Conservation (phyloP, 2,797 vertebrate genomes). For the Eulemur rubriventer region DNA sequence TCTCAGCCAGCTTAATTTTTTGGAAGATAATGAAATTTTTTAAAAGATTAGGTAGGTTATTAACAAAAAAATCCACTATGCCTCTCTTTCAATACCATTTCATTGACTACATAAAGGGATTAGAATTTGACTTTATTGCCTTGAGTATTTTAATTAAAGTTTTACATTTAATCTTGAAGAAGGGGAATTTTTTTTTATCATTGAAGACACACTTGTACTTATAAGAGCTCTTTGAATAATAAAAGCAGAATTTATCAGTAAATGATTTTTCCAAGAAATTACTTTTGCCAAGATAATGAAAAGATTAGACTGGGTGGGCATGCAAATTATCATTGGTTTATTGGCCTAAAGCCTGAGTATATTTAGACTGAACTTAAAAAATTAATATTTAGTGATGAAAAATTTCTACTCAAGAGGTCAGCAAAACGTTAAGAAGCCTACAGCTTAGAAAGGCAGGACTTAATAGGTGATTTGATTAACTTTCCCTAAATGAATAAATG, state of each 20-base stretch:
- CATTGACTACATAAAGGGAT: conserved; percentile 36
- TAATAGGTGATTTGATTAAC: not conserved
- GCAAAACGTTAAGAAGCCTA: not conserved
- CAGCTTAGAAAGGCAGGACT: not conserved
- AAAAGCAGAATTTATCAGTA: conserved; percentile 34
- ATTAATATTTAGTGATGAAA: not conserved
- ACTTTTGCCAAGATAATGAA: conserved; percentile 42
- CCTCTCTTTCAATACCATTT: conserved; percentile 41
- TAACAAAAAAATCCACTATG: not conserved
- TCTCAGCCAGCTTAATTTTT: conserved; percentile 44
- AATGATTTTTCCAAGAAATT: conserved; percentile 37
- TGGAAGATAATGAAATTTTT: conserved; percentile 39
- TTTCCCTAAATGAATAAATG: not conserved
- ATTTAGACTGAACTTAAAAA: not conserved
- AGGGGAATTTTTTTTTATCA: conserved; percentile 34
- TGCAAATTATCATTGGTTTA: not conserved
- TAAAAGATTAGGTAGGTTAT: not conserved
- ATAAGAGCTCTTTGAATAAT: conserved; percentile 39
- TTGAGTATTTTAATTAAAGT: conserved; percentile 68
- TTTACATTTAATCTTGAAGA: conserved; percentile 52
- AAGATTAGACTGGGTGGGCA: not conserved
- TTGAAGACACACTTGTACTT: not conserved
- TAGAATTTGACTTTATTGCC: conserved; percentile 55
- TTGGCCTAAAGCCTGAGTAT: not conserved
- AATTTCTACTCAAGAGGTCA: not conserved